Conservation (phyloP, 1,140 invertebrate genomes). For the Neuroterus valhalla region DNA sequence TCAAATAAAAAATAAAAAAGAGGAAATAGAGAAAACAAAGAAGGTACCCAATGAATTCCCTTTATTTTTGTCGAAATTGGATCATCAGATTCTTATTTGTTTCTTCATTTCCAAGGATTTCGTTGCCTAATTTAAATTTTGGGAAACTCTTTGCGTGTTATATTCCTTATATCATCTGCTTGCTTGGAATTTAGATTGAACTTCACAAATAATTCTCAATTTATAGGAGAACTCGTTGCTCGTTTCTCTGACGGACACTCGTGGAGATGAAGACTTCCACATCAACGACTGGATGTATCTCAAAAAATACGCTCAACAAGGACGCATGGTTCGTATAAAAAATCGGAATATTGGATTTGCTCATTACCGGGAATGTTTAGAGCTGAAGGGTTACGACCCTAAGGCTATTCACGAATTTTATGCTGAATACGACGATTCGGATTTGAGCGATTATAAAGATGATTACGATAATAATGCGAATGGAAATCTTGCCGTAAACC, state of each 20-base stretch:
- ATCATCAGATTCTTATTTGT: too few relatives aligned
- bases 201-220: constrained; percentile 35
- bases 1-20: too few relatives aligned
- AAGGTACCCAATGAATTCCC: too few relatives aligned
- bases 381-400: not conserved
- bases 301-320: constrained; percentile 52
- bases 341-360: constrained; percentile 48
- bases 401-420: not conserved
- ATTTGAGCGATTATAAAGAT: not conserved
- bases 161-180: constrained; percentile 24
- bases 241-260: constrained; percentile 59
- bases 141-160: too few relatives aligned
- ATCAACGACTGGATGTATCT: constrained; percentile 64
- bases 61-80: too few relatives aligned
- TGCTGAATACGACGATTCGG: not conserved
- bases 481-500: too few relatives aligned
- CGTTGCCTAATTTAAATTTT: too few relatives aligned
- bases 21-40: too few relatives aligned
- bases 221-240: constrained; percentile 64
- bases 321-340: constrained; percentile 64
- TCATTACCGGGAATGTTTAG: constrained; percentile 36
- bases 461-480: not conserved
- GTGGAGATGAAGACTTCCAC: constrained; percentile 50
- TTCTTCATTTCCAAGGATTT: too few relatives aligned
- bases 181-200: constrained; percentile 22